phyloP scores from a whole-genome alignment of 2,797 vertebrate genomes.

The Eulemur mongoz region DNA sequence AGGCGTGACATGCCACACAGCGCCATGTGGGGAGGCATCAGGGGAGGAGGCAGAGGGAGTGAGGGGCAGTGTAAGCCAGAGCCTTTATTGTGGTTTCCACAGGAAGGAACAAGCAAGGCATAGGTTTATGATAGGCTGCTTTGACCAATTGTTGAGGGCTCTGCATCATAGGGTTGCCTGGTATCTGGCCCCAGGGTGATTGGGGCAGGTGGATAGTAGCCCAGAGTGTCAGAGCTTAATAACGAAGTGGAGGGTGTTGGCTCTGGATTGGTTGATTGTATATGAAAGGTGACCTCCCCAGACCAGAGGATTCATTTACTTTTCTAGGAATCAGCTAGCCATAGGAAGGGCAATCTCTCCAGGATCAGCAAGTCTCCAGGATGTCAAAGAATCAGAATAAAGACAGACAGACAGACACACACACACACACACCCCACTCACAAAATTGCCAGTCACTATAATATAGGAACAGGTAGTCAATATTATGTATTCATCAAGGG shows the following conservation, averaged over 20 bases:
- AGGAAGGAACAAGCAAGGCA: background rate
- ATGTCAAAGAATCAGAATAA: background rate
- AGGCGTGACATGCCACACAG: fast-evolving
- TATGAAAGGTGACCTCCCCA: background rate
- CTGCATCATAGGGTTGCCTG: fast-evolving
- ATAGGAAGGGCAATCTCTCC: background rate
- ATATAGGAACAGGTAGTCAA: too few relatives aligned
- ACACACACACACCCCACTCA: background rate
- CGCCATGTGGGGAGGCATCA: too few relatives aligned
- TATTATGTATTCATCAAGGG: background rate
- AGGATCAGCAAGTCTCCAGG: background rate
- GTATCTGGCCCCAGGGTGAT: background rate
- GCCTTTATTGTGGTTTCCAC: background rate
- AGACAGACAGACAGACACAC: background rate
- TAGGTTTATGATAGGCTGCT: background rate
- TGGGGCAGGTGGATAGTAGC: background rate
- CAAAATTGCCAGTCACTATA: background rate
- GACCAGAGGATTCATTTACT: background rate
- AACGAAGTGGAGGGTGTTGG: background rate
- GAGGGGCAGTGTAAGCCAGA: fast-evolving
- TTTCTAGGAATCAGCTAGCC: background rate
- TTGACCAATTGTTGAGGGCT: background rate
- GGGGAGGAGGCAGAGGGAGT: background rate
- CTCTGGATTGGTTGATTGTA: background rate
- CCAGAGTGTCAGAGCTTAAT: background rate